Base-by-base conservation (phyloP, 2,113 vertebrate genomes). In the Capreolus pygargus region DNA sequence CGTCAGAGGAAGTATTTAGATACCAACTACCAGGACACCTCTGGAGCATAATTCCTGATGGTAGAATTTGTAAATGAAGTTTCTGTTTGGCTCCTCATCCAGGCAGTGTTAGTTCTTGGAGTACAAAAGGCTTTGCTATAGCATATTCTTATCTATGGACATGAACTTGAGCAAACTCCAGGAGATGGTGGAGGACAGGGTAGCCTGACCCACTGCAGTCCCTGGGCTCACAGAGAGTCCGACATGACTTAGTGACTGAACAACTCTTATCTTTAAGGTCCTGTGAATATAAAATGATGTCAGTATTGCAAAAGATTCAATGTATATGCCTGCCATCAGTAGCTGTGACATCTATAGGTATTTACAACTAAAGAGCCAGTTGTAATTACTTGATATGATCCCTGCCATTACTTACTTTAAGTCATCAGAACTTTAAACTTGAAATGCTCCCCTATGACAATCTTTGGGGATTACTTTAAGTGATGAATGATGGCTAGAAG, bases 1-100 rank as follows among this genome's bases (percentile, higher is more conserved):
- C 94, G 92, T 98, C 98, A 94, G 81, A 98, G 93, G 97, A 95
- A 97, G 96, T 95, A 97, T 95, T 89, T 92, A 97, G 95, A 96
- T 97, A 95, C 52, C 92, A 96, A 28, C 57, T 82, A 87, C 47
- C 61, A 74, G 74, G 39, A 50, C 58, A 88, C 30, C 89, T 97
- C 39, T 0, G 57, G 74, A 86, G 39, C 67, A 50, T 23, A 79
- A 12, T 93, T 96, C 78, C 85, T n/a, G 17, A 0, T 17, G 13
- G 89, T 97, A 3, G 83, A 91, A 95, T 91, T 79, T 81, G 9
- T 88, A 79, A 95, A 86, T 95, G 55, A 95, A 94, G 54, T 85
- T 15, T 76, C 52, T 93, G 21, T 58, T 28, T n/a, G 1, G 2
- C 30, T 94, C 60, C 55, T 94, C 76, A 83, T 64, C 50, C 52